Conservation (phyloP, 2,888 invertebrate species). For the Masnerella sp. region DNA sequence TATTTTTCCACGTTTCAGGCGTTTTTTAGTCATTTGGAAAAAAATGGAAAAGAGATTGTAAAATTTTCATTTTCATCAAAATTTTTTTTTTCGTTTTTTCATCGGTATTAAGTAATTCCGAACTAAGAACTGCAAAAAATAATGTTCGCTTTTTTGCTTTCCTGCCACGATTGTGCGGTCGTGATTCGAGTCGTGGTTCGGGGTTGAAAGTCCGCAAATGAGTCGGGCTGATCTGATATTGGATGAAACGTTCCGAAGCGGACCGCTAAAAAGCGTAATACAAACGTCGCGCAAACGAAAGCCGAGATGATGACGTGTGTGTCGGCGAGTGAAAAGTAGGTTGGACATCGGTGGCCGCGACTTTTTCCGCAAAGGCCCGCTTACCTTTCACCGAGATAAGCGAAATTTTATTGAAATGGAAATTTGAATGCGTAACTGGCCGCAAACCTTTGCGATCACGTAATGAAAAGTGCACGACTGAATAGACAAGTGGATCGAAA, state of each 20-base stretch:
- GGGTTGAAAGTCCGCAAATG: conserved; percentile 22
- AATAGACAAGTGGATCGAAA: conserved; percentile 47
- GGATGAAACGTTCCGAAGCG: conserved; percentile 13
- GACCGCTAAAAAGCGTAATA: conserved; percentile 16
- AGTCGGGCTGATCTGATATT: conserved; percentile 26
- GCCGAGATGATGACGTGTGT: conserved; percentile 29
- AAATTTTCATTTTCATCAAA: no score
- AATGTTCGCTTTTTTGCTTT: no score
- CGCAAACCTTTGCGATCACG: conserved; percentile 47
- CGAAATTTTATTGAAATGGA: conserved; percentile 59
- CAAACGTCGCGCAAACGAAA: conserved; percentile 44
- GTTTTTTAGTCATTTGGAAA: no score
- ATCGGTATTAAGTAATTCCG: no score
- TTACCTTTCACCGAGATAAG: conserved; percentile 56
- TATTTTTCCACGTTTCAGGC: no score
- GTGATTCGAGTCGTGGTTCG: no score
- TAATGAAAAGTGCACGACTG: conserved; percentile 49
- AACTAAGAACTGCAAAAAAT: no score
- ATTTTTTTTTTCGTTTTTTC: no score
- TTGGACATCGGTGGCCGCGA: conserved; percentile 42
- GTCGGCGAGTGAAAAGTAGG: conserved; percentile 51
- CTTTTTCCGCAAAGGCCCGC: conserved; percentile 46
- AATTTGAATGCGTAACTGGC: conserved; percentile 54
- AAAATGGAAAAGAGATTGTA: no score
- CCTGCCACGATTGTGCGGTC: no score